phyloP scores from a whole-genome alignment of 2,888 invertebrate genomes.

The Nineta flava region DNA sequence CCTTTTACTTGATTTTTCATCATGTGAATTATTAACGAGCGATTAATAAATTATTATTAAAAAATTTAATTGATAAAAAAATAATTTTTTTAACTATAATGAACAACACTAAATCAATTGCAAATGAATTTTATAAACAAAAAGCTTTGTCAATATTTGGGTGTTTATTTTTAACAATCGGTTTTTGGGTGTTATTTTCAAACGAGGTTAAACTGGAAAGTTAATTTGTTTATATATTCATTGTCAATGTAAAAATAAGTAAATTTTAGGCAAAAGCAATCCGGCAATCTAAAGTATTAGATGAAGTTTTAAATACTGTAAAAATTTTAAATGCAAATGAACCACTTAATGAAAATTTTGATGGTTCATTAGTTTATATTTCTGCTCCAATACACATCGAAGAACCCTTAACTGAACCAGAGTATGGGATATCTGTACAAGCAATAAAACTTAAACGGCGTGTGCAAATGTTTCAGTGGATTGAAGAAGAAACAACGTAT shows the following conservation, averaged over 20 bases:
- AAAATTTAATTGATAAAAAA: too few relatives aligned
- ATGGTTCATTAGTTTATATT: constrained; percentile 63
- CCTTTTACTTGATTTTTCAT: too few relatives aligned
- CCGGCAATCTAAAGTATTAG: constrained; percentile 58
- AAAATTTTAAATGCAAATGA: constrained; percentile 30
- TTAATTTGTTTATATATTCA: constrained; percentile 2
- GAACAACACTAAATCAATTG: constrained; percentile 13
- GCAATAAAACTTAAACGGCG: constrained; percentile 70
- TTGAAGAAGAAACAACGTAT: constrained; percentile 53
- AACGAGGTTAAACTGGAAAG: constrained; percentile 48
- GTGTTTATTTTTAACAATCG: constrained; percentile 43
- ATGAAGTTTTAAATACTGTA: constrained; percentile 56
- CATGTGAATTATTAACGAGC: too few relatives aligned
- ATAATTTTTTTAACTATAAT: too few relatives aligned
- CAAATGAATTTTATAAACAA: constrained; percentile 45
- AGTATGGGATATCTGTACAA: constrained; percentile 70
- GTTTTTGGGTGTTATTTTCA: constrained; percentile 60
- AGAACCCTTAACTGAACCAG: constrained; percentile 72
- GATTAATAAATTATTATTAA: too few relatives aligned
- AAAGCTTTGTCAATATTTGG: constrained; percentile 62
- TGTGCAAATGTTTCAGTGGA: constrained; percentile 92
- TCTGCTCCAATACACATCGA: constrained; percentile 54
- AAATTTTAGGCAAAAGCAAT: constrained; percentile 55
- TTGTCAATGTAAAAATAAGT: constrained; percentile 6
- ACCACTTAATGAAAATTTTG: constrained; percentile 39